Evolutionary conservation across 2,113 vertebrate species (phyloP).

Genomic region (Gasterosteus aculeatus): DNA sequence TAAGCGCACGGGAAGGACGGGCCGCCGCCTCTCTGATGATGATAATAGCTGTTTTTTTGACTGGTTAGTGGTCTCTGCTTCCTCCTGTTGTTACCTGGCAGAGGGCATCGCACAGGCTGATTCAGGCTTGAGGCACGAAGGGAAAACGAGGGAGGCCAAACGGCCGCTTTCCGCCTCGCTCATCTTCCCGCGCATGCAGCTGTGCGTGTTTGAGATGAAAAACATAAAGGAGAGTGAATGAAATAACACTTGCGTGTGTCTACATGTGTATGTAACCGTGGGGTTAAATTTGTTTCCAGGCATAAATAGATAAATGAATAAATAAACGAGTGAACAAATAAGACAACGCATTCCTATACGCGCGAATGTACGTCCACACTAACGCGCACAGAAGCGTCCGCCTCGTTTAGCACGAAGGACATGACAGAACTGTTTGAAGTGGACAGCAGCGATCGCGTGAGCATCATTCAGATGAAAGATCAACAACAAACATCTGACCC

Average conservation of each 20-base stretch:
- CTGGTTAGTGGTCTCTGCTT: conserved; percentile 70
- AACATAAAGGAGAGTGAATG: too few species aligned
- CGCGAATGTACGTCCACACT: conserved; percentile 11
- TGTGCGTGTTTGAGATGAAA: not conserved
- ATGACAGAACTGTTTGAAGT: conserved; percentile 54
- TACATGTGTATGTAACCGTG: too few species aligned
- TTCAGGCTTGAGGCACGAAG: conserved; percentile 67
- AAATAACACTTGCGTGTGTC: too few species aligned
- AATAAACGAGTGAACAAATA: too few species aligned
- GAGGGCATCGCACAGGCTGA: conserved; percentile 59
- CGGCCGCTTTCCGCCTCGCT: conserved; percentile 37
- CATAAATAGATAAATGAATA: too few species aligned
- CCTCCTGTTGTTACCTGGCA: conserved; percentile 59
- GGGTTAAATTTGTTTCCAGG: too few species aligned
- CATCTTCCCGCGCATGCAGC: conserved; percentile 24
- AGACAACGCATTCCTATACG: conserved; percentile 41
- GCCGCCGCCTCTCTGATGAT: conserved; percentile 72
- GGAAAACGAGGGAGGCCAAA: conserved; percentile 62
- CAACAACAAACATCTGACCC: conserved; percentile 69
- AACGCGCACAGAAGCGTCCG: conserved; percentile 37
- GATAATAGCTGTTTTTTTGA: conserved; percentile 73
- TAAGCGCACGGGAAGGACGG: conserved; percentile 52
- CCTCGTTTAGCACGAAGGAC: conserved; percentile 43
- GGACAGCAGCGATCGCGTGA: conserved; percentile 46
- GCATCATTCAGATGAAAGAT: conserved; percentile 54